Evolutionary conservation across 1,140 invertebrate species (phyloP), one percentile per base, ranked within the genome.

Genomic region (Littorina saxatilis): DNA sequence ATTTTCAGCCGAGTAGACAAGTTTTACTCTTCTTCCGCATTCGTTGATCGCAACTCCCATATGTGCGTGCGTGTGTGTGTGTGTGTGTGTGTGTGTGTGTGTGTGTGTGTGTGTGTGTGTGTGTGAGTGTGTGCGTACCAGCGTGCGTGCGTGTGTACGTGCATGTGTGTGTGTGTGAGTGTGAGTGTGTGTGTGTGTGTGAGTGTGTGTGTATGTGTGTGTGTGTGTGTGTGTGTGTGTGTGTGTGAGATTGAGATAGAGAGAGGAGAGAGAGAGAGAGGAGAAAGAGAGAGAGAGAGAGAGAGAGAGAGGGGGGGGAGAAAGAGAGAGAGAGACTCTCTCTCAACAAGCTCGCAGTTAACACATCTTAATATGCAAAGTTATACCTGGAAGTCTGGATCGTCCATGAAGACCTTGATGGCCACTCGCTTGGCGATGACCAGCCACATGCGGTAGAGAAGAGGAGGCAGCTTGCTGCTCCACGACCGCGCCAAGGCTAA

Each of bases 361-460:
- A 17, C 7, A 5, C 7, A 5, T 47, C 43, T 47, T 9, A 47
- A 17, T 47, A 47, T 47, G 5, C 43, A 47, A 9, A 9, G 17
- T 47, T 47, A 47, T 47, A 87, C 87, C 81, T 87, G 83, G 55
- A 87, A 89, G 11, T 86, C 77, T 20, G 85, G 79, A 50, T 89
- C 84, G 47, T 88, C 86, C 86, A 86, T 84, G 1, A 88, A 79
- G 40, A 89, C 83, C 55, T 80, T 85, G 9, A 85, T 80, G 55
- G 90, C 88, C 9, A 91, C 85, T 40, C 88, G 82, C 55, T 89
- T 86, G 39, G 87, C 88, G 81, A 86, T 86, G n/a, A 87, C 87
- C 50, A 86, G 83, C 90, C 90, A 91, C 39, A 91, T 80, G 23
- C 88, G 80, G 61, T 91, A 88, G 55, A 88, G 86, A 15, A 91